These are phyloP conservation scores for Hyposmocoma kahamanoa DNA, from an alignment of 1,140 invertebrate species.

Conservation along the genomic window DNA sequence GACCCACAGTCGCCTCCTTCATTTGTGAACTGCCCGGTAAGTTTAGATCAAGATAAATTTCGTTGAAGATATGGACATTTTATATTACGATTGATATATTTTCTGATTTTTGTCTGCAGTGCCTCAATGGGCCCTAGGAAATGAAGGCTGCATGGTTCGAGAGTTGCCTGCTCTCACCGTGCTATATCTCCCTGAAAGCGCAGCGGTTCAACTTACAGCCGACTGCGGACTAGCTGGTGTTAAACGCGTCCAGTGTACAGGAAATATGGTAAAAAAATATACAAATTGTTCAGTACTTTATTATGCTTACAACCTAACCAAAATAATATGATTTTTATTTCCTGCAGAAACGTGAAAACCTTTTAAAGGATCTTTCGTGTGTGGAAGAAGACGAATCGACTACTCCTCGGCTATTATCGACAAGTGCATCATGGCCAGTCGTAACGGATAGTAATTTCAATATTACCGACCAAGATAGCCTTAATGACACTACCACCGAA, in stretches of 20 bases:
- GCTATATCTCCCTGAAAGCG: slow-evolving; percentile 82
- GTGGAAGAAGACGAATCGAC: slow-evolving; percentile 49
- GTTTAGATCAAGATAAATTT: no score
- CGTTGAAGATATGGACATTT: background rate
- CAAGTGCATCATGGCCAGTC: slow-evolving; percentile 25
- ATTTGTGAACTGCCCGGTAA: slow-evolving; percentile 84
- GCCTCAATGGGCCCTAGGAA: slow-evolving; percentile 79
- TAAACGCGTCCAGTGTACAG: slow-evolving; percentile 79
- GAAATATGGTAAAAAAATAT: slow-evolving; percentile 76
- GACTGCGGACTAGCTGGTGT: slow-evolving; percentile 93
- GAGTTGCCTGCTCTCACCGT: slow-evolving; percentile 81
- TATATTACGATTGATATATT: background rate
- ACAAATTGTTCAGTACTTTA: background rate
- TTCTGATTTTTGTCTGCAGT: slow-evolving; percentile 65
- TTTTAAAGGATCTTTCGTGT: slow-evolving; percentile 61
- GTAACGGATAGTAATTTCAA: slow-evolving; percentile 28
- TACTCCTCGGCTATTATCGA: slow-evolving; percentile 14
- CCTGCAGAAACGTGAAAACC: slow-evolving; percentile 64
- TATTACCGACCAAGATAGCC: slow-evolving; percentile 35
- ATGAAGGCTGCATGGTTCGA: slow-evolving; percentile 78
- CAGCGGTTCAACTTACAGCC: slow-evolving; percentile 88
- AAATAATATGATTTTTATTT: background rate
- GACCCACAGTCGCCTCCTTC: slow-evolving; percentile 82
- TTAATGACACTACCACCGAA: slow-evolving; percentile 36
- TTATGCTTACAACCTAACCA: background rate